Evolutionary conservation across 2,888 invertebrate species (phyloP).

Genomic region (Metacarcinus magister): DNA sequence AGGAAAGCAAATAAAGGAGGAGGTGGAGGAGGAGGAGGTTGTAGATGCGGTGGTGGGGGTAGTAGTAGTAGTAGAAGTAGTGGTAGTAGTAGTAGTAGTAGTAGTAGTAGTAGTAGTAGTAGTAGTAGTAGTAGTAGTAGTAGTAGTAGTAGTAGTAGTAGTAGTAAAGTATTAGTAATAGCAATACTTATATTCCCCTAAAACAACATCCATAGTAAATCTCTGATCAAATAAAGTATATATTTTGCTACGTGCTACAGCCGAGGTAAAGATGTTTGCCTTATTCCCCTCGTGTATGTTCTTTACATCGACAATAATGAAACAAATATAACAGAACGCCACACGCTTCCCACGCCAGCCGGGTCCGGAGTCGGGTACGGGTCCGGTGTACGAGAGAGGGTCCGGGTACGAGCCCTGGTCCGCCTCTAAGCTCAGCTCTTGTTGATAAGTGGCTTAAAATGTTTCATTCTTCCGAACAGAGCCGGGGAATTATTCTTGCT

Average conservation of each 20-base stretch:
- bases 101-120: background rate
- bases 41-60: background rate
- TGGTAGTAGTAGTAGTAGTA: background rate
- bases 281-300: background rate
- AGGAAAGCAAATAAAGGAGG: background rate
- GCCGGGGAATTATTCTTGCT: background rate
- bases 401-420: too few relatives aligned
- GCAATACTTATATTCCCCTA: background rate
- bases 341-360: background rate
- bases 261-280: too few relatives aligned
- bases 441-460: slow-evolving; percentile 6
- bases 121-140: background rate
- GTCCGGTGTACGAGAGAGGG: too few relatives aligned
- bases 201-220: background rate
- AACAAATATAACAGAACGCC: background rate
- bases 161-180: background rate
- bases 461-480: background rate
- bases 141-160: background rate
- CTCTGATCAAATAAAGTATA: background rate
- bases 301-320: background rate
- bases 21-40: background rate
- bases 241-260: background rate
- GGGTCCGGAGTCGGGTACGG: too few relatives aligned
- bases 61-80: background rate
- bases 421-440: background rate